These are phyloP conservation scores for Belgica antarctica DNA, from an alignment of 2,888 invertebrate species.

Conservation along the genomic window DNA sequence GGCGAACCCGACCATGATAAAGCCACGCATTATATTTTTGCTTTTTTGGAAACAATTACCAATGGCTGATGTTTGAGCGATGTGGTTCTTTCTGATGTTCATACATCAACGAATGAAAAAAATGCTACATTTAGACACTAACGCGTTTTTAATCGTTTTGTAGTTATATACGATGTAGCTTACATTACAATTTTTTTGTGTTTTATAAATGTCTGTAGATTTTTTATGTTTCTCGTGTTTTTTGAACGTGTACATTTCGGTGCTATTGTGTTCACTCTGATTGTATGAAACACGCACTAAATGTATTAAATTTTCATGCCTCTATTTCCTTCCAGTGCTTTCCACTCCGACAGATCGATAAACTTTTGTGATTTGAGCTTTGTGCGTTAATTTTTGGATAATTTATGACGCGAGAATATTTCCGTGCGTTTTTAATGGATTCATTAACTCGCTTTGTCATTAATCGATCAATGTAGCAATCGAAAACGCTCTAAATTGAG, in stretches of 20 bases:
- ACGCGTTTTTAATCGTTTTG: conserved; percentile 38
- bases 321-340: not conserved
- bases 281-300: conserved; percentile 40
- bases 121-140: conserved; percentile 38
- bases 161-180: conserved; percentile 33
- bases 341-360: conserved; percentile 3
- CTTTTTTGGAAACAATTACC: conserved; percentile 35
- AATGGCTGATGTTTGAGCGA: conserved; percentile 21
- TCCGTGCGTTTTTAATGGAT: not conserved
- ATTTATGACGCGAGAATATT: not conserved
- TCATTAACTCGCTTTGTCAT: conserved; percentile 3
- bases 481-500: conserved; percentile 9
- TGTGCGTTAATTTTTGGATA: conserved; percentile 34
- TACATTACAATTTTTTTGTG: conserved; percentile 29
- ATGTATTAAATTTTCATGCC: conserved; percentile 40
- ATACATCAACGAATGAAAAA: conserved; percentile 40
- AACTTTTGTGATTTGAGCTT: conserved; percentile 2
- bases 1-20: not conserved
- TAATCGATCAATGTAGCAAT: conserved; percentile 30
- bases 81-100: conserved; percentile 12
- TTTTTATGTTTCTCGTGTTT: conserved; percentile 18
- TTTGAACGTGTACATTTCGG: not conserved
- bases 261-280: conserved; percentile 22
- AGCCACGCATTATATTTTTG: not conserved
- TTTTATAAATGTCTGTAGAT: conserved; percentile 31